Conservation (phyloP, 2,888 invertebrate species). For the Dysmachus trigonus region DNA sequence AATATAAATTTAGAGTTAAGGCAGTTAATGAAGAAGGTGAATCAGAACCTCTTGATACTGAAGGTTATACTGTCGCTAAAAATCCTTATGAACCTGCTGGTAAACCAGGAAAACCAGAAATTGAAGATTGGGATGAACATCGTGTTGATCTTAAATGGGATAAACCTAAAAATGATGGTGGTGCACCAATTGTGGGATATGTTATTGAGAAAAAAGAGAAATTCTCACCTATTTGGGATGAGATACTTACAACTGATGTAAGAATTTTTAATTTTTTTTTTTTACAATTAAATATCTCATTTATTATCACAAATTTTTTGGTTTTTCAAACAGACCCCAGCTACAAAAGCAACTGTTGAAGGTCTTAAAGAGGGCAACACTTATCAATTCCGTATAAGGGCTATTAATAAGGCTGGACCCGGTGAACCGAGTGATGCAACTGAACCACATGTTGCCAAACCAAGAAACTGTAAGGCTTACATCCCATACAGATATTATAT, state of each 20-base stretch:
- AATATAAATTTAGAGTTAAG: conserved; percentile 92
- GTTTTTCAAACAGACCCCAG: conserved; percentile 69
- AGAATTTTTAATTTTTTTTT: conserved; percentile 54
- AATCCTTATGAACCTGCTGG: conserved; percentile 93
- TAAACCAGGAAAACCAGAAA: conserved; percentile 85
- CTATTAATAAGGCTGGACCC: conserved; percentile 93
- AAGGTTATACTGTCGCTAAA: conserved; percentile 87
- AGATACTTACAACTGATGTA: conserved; percentile 78
- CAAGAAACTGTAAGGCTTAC: conserved; percentile 77
- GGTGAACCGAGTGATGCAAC: conserved; percentile 92
- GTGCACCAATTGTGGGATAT: conserved; percentile 97
- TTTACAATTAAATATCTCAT: not conserved
- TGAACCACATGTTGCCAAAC: conserved; percentile 86
- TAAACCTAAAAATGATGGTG: conserved; percentile 94
- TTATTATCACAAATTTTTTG: not conserved
- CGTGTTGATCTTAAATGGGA: conserved; percentile 92
- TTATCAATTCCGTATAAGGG: conserved; percentile 94
- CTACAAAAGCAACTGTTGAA: conserved; percentile 83
- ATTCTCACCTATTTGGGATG: conserved; percentile 87
- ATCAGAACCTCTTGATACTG: conserved; percentile 93
- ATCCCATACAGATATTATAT: not conserved
- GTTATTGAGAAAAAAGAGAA: conserved; percentile 90
- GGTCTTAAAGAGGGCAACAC: conserved; percentile 89
- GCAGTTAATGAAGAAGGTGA: conserved; percentile 95
- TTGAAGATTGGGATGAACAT: conserved; percentile 90